Percentiles rank a stretch among this genome's conserved stretches.
Evolutionary conservation across 2,113 vertebrate genomes (phyloP).

Genomic region (Catharus fuscescens): DNA sequence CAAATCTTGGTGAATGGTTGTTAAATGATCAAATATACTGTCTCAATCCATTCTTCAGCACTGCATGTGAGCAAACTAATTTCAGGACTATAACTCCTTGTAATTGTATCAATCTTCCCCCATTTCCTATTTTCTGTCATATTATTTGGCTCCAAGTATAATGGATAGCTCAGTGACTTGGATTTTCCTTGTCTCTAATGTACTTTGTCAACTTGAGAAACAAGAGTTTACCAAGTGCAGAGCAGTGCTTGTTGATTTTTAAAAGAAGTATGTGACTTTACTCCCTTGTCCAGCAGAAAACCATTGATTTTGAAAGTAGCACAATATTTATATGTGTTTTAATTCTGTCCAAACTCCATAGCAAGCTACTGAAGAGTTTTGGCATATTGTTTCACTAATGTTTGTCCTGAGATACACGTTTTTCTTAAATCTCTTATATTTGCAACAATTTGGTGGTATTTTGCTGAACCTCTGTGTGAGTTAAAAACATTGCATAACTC

Average conservation of each 20-base stretch:
- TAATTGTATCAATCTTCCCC: not conserved
- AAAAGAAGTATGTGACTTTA: not conserved
- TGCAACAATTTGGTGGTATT: not conserved
- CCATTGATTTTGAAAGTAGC: not conserved
- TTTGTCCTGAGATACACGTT: not conserved
- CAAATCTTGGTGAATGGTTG: not conserved
- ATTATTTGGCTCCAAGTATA: not conserved
- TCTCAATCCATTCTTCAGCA: not conserved
- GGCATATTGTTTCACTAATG: not conserved
- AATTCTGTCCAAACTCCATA: not conserved
- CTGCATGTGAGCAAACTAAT: not conserved
- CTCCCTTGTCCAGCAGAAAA: not conserved
- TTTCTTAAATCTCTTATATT: not conserved
- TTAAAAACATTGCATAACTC: not conserved
- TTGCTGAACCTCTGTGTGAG: not conserved
- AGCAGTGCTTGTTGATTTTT: not conserved
- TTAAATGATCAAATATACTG: not conserved
- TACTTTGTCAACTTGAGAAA: not conserved
- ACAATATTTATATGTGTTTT: not conserved
- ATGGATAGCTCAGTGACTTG: not conserved
- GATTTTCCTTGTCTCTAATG: not conserved
- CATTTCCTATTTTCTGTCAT: not conserved
- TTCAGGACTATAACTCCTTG: not conserved
- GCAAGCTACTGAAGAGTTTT: not conserved
- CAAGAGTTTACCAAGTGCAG: not conserved